Conservation (phyloP, 1,140 invertebrate species). For the Fopius arisanus region DNA sequence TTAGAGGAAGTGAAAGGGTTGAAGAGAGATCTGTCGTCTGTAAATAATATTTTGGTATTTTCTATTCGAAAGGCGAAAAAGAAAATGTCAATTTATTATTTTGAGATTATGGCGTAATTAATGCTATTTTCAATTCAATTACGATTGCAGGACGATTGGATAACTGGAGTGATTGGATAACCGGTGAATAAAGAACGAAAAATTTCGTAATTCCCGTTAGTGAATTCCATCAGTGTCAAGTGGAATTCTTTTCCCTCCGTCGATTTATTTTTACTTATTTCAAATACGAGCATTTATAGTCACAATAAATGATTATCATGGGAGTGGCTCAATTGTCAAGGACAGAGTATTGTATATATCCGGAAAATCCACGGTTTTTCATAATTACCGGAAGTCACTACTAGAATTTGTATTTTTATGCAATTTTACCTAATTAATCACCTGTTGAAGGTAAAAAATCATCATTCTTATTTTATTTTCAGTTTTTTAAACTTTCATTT, state of each 20-base stretch:
- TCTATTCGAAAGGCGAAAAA: too few species aligned
- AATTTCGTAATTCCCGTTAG: neutral
- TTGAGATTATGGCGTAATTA: neutral
- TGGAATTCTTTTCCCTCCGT: neutral
- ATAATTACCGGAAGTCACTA: slow-evolving; percentile 28
- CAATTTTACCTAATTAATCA: neutral
- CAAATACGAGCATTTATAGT: neutral
- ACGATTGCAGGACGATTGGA: neutral
- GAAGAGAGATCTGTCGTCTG: too few species aligned
- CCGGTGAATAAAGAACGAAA: neutral
- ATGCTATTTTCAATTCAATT: neutral
- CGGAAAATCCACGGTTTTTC: slow-evolving; percentile 35
- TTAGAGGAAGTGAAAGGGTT: too few species aligned
- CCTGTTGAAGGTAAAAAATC: too few species aligned
- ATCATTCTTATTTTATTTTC: too few species aligned
- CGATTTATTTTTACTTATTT: neutral
- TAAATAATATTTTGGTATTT: too few species aligned
- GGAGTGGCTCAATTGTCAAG: slow-evolving; percentile 36
- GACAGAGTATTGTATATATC: slow-evolving; percentile 33
- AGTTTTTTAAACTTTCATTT: neutral
- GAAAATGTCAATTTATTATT: too few species aligned
- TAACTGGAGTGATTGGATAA: neutral
- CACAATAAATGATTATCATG: slow-evolving; percentile 23
- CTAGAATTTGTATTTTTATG: slow-evolving; percentile 16
- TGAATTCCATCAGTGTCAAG: neutral